Evolutionary conservation across 2,888 invertebrate species (phyloP), one percentile per base, ranked within the genome.

Genomic region (Portevinia maculata): DNA sequence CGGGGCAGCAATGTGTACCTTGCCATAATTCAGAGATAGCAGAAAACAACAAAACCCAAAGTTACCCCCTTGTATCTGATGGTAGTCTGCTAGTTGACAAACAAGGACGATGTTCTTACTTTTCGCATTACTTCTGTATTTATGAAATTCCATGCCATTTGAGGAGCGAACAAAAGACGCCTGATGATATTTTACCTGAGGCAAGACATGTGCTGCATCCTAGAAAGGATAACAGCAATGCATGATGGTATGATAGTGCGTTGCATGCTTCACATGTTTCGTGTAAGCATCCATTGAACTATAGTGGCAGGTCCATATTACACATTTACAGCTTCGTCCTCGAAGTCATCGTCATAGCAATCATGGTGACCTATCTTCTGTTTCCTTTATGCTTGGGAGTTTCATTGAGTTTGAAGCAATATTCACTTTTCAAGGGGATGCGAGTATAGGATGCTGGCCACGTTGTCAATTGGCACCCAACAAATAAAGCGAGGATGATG

Each of bases 41-140:
- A 39, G 41, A 7, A 8, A 9, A 32, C 9, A 32, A 32, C 32
- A 32, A 32, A 30, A 57, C 17, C 48, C 34, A n/a, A n/a, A n/a
- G n/a, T n/a, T n/a, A 64, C 24, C 28, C 30, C 37, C 19, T 32
- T 44, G 11, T 41, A 75, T 15, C 28, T 4, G 28, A 52, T 30
- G 15, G 8, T 1, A 30, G 48, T 24, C 5, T 13, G 48, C 48
- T 48, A 5, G 24, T 57, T 15, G 15, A 65, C 57, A 53, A 67
- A 83, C 81, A 76, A 48, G 39, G 39, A 28, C 65, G 64, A 69
- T 75, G 71, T 83, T 75, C 81, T 67, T 78, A 83, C 67, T 78
- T 83, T 78, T 73, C 83, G 37, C 76, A 83, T 83, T 83, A 83
- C 83, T 83, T 78, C 67, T 71, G 71, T 78, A 83, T 83, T 76